Evolutionary conservation across 2,797 vertebrate genomes (phyloP).

Genomic region (Acropternis orthonyx): DNA sequence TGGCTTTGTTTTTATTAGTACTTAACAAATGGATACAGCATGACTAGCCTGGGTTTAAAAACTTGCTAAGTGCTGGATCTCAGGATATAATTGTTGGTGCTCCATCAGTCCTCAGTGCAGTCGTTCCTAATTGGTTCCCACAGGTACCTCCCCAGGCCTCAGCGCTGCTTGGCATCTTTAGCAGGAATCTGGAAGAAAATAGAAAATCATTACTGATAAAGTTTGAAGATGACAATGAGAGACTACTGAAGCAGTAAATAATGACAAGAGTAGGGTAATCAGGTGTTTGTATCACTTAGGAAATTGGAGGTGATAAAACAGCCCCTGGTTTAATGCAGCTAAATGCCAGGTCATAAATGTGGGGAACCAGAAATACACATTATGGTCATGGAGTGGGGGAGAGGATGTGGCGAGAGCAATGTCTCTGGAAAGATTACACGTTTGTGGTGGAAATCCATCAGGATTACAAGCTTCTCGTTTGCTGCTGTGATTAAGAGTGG

Average conservation of each 20-base stretch:
- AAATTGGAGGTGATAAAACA: conserved; percentile 51
- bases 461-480: not conserved
- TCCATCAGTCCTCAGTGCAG: not conserved
- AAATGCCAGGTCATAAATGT: conserved; percentile 26
- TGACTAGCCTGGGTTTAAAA: not conserved
- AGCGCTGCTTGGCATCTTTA: not conserved
- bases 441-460: conserved; percentile 18
- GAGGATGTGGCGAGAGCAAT: not conserved
- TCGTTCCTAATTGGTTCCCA: conserved; percentile 48
- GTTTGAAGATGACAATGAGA: conserved; percentile 45
- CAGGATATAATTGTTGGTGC: not conserved
- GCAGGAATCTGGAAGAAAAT: conserved; percentile 22
- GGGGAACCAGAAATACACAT: not conserved
- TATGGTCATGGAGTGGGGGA: not conserved
- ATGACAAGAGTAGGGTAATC: conserved; percentile 1
- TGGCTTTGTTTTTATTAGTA: not conserved
- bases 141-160: not conserved
- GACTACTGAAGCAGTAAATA: conserved; percentile 43
- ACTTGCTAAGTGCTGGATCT: not conserved
- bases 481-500: not conserved
- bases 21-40: not conserved
- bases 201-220: conserved; percentile 63
- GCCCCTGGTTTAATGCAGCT: conserved; percentile 5
- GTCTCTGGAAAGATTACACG: not conserved
- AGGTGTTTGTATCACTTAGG: conserved; percentile 44